phyloP scores from a whole-genome alignment of 2,113 vertebrate genomes.

The Azemiops feae region DNA sequence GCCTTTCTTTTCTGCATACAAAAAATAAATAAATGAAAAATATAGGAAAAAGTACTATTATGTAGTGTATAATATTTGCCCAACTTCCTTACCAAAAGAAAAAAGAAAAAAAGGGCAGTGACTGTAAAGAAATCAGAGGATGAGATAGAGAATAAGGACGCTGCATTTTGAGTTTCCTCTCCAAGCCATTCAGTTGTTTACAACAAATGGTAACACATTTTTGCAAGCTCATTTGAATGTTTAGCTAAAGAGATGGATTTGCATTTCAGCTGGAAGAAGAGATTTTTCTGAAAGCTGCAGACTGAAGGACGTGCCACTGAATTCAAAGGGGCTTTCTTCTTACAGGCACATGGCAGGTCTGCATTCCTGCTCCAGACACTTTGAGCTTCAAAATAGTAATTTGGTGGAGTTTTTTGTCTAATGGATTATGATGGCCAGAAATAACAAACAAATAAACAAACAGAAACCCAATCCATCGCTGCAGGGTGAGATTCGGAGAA shows the following conservation, averaged over 20 bases:
- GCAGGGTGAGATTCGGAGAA: neutral
- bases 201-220: neutral
- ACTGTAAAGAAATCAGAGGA: neutral
- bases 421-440: neutral
- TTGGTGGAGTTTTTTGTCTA: neutral
- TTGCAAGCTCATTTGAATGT: neutral
- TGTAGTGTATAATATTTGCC: neutral
- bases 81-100: neutral
- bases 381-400: neutral
- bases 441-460: neutral
- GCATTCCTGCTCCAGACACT: neutral
- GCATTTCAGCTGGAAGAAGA: neutral
- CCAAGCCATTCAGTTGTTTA: neutral
- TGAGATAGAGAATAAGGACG: neutral
- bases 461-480: neutral
- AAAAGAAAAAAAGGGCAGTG: neutral
- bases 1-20: neutral
- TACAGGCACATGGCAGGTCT: neutral
- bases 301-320: neutral
- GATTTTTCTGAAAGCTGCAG: neutral
- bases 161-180: neutral
- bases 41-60: neutral
- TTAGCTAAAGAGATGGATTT: neutral
- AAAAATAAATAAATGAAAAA: neutral
- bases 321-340: neutral